phyloP scores from a whole-genome alignment of 2,113 vertebrate species.

The Crotalus helleri region DNA sequence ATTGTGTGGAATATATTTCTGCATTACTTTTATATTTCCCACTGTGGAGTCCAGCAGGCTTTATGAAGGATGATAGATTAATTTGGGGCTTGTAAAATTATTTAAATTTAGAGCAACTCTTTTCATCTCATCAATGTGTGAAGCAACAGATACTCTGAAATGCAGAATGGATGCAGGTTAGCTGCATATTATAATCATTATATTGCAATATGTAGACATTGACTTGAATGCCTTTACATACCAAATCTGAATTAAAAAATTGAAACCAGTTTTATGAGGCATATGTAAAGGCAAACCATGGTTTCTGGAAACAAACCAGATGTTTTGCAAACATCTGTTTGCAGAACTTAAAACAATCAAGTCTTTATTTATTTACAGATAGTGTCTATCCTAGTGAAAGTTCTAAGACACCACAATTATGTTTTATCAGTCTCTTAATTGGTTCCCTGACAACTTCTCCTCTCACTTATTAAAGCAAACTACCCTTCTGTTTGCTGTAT shows the following conservation, averaged over 20 bases:
- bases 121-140: not conserved
- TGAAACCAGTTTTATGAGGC: not conserved
- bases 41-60: not conserved
- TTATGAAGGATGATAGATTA: not conserved
- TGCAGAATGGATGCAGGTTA: not conserved
- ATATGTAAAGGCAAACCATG: not conserved
- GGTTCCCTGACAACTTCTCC: not conserved
- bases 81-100: not conserved
- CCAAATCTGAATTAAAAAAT: not conserved
- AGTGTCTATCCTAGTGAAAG: not conserved
- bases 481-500: not conserved
- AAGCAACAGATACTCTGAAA: not conserved
- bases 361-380: not conserved
- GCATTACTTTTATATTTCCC: not conserved
- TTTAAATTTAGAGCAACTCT: not conserved
- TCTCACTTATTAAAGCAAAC: not conserved
- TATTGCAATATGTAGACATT: not conserved
- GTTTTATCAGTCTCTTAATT: not conserved
- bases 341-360: not conserved
- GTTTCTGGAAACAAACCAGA: not conserved
- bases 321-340: not conserved
- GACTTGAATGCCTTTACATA: not conserved
- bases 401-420: not conserved
- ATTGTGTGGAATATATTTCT: not conserved
- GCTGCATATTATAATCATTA: not conserved